phyloP scores from a whole-genome alignment of 92 coral and sea anemone species.

The Desmophyllum pertusum region DNA sequence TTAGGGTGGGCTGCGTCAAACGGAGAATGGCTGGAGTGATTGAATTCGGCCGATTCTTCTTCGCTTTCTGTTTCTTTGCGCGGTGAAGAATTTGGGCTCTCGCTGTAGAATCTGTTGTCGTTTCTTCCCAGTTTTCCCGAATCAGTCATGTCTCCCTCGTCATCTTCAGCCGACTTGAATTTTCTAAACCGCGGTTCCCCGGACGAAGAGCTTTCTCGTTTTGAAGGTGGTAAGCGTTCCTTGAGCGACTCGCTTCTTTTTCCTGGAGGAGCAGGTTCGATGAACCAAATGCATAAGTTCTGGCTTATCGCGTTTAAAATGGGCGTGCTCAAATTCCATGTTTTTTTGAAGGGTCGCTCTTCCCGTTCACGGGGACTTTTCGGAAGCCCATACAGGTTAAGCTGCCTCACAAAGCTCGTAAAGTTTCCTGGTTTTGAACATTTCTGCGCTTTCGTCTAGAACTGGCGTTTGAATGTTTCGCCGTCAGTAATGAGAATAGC shows the following conservation, averaged over 20 bases:
- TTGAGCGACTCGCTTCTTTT: constrained; percentile 77
- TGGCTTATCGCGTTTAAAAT: constrained; percentile 90
- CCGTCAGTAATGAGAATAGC: constrained; percentile 98
- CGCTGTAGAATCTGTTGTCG: constrained; percentile 42
- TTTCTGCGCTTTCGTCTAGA: constrained; percentile 96
- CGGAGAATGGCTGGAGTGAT: constrained; percentile 55
- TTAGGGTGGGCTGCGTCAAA: constrained; percentile 61
- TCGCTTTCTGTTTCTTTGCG: constrained; percentile 69
- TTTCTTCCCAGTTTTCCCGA: constrained; percentile 39
- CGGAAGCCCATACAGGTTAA: constrained; percentile 95
- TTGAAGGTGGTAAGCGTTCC: constrained; percentile 37
- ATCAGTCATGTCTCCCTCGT: constrained; percentile 27
- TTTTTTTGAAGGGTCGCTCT: constrained; percentile 98
- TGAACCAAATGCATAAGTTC: constrained; percentile 95
- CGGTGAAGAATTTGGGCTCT: constrained; percentile 69
- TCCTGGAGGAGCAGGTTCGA: constrained; percentile 88
- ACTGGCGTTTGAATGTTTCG: constrained; percentile 96
- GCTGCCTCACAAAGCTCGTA: constrained; percentile 97
- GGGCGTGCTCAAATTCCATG: constrained; percentile 95
- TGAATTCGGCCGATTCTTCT: constrained; percentile 57
- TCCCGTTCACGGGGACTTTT: constrained; percentile 95
- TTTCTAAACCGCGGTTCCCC: constrained; percentile 14
- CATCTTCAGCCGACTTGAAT: constrained; percentile 25
- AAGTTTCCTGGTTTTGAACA: constrained; percentile 99
- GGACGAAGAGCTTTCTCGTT: constrained; percentile 21